Evolutionary conservation across 2,888 invertebrate species (phyloP), one percentile per base, ranked within the genome.

Genomic region (Mythimna lalbum): DNA sequence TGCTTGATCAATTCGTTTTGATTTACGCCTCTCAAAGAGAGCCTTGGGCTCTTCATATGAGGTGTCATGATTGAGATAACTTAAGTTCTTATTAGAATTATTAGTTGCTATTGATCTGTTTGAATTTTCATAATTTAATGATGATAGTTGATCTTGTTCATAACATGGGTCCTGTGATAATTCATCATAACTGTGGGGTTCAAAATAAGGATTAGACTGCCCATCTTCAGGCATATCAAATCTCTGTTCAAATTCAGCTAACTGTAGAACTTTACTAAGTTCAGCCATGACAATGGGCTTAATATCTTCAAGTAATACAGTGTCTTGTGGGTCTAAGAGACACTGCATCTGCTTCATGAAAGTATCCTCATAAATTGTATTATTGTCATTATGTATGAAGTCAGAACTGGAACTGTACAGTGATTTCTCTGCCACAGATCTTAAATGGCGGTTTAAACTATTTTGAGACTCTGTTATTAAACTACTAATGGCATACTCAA

Each of bases 341-440:
- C 96, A 96, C 73, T 96, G 96, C 96, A 97, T 93, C 91, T 97
- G 86, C 93, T 98, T 87, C 98, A 98, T 92, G 97, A 98, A 93
- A 96, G 98, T 96, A 96, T 98, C 87, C 89, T 98, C 88, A 97
- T 97, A 95, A 96, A 97, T 95, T 71, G 98, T 87, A 72, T 95
- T 95, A 76, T 96, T 98, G 63, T 96, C 97, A 84, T 93, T 98
- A 75, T 85, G 97, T 96, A 82, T 94, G 97, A 87, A 96, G 87
- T 89, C 95, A 86, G 91, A 94, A 83, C 91, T 92, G 50, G 93
- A 90, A 63, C 88, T 90, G 68, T 90, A 90, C 1, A 96, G 86
- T 14, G 96, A 95, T 79, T 96, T 95, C 72, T 96, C 96, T 6
- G 96, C 96, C 52, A 93, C 92, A 73, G 94, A 94, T 74, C 96